Evolutionary conservation across 2,113 vertebrate species (phyloP).

Genomic region (Psittacula cyanocephala): DNA sequence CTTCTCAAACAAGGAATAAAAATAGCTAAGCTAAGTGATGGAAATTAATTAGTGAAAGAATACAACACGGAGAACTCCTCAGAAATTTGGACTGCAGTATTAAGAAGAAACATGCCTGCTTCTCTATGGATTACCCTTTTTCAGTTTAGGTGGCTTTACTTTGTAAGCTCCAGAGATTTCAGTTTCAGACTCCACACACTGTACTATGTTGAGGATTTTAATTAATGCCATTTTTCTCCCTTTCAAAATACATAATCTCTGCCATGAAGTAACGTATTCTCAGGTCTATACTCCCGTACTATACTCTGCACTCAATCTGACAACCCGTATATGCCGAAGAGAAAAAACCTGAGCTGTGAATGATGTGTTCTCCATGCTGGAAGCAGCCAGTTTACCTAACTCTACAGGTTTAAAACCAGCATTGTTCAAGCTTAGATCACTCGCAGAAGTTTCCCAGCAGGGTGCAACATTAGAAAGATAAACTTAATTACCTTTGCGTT

Average conservation of each 20-base stretch:
- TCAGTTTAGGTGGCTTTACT: not conserved
- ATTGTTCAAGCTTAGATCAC: not conserved
- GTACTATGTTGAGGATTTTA: not conserved
- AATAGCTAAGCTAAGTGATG: not conserved
- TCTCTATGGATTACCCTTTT: not conserved
- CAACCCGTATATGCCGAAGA: not conserved
- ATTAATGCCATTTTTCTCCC: not conserved
- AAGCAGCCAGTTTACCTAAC: slow-evolving; percentile 12
- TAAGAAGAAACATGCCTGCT: not conserved
- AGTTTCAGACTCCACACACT: not conserved
- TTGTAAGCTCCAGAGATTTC: not conserved
- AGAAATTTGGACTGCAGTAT: not conserved
- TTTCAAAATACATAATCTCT: not conserved
- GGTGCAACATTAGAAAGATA: not conserved
- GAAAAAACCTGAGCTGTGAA: not conserved
- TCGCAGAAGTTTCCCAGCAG: not conserved
- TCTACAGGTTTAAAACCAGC: slow-evolving; percentile 4
- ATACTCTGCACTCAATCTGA: not conserved
- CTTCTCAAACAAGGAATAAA: not conserved
- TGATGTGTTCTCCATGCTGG: not conserved
- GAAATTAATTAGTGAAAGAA: not conserved
- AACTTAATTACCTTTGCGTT: slow-evolving; percentile 91
- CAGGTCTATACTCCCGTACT: not conserved
- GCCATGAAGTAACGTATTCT: not conserved
- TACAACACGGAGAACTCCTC: not conserved